Conservation (phyloP, 1,140 invertebrate species). For the Tetragonula clypearis region DNA sequence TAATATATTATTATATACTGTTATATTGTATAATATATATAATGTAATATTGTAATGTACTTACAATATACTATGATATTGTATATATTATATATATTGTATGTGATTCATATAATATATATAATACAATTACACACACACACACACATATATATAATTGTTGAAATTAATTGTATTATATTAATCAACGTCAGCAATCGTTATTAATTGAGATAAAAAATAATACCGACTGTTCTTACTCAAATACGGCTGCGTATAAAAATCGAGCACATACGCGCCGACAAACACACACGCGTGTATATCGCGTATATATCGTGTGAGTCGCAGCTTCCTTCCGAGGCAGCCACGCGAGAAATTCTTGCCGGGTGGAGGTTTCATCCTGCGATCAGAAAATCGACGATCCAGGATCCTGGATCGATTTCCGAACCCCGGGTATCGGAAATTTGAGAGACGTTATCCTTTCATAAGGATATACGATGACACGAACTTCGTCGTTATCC, state of each 20-base stretch:
- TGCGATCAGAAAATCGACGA: background rate
- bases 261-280: background rate
- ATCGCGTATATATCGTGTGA: slow-evolving; percentile 31
- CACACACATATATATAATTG: too few species aligned
- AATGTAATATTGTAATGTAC: too few species aligned
- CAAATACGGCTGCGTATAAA: background rate
- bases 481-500: background rate
- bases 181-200: too few species aligned
- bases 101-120: too few species aligned
- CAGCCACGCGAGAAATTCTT: slow-evolving; percentile 31
- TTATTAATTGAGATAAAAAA: too few species aligned
- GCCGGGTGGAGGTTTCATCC: background rate
- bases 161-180: too few species aligned
- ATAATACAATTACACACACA: too few species aligned
- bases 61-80: too few species aligned
- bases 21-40: too few species aligned
- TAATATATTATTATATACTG: too few species aligned
- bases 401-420: slow-evolving; percentile 15
- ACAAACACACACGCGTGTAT: background rate
- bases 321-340: slow-evolving; percentile 57
- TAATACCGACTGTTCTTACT: too few species aligned
- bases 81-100: too few species aligned
- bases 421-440: background rate
- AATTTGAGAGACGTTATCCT: slow-evolving; percentile 6
- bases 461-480: background rate